Evolutionary conservation across 2,113 vertebrate genomes (phyloP), one percentile per base, ranked within the genome.

Genomic region (Nycticorax nycticorax): DNA sequence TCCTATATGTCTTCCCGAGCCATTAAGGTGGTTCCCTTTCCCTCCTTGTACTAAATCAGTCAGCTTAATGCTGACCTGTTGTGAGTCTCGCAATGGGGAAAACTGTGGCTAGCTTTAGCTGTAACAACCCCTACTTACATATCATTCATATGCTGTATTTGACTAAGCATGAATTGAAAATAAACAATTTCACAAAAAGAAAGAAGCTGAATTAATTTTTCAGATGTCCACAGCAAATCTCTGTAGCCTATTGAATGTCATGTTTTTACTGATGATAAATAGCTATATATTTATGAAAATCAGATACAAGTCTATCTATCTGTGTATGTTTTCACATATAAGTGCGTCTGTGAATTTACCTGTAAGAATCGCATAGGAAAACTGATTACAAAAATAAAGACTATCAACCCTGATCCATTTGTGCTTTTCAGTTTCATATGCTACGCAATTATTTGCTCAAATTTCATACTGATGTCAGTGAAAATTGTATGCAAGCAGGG

Each of bases 351-450:
- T 71, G 47, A 21, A 67, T 77, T 92, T 93, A 23, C 11, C 76
- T 87, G 39, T 63, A 87, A 79, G 72, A 95, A 88, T 9, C 83
- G 28, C 48, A 74, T 21, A 75, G 41, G 35, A 95, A 93, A 95
- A 93, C 22, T 94, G 73, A 93, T 94, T 83, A 91, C 77, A 92
- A 92, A 88, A 90, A 64, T 75, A 77, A 95, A 95, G 69, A 64
- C 39, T 88, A 50, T 79, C 57, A 69, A 52, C 19, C 28, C 19
- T 41, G 18, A 55, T 28, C 57, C 77, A 81, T 57, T 93, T 93
- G 32, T 74, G 83, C 14, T 92, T 95, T 95, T 89, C 81, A 59
- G 22, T 88, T 97, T 93, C 76, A 85, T 64, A 66, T 47, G 59
- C n/a, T 80, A 56, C 13, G 14, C 20, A 63, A 80, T 78, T 94